Evolutionary conservation across 2,888 invertebrate species (phyloP), one percentile per base, ranked within the genome.

Genomic region (Hedya salicella): DNA sequence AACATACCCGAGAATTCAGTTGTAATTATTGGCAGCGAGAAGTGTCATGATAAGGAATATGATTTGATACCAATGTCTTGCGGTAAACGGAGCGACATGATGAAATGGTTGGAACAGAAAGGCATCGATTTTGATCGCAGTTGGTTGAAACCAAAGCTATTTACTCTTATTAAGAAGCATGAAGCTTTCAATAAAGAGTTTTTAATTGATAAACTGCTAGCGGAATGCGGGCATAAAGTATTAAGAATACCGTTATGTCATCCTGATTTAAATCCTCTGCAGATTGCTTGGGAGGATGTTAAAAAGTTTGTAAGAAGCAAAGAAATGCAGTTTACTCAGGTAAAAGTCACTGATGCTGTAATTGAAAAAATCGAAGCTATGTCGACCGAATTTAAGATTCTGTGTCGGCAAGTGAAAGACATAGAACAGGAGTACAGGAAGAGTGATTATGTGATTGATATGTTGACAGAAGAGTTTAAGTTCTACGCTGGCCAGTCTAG

Each of bases 391-490:
- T 39, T 36, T 19, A 53, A 53, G 17, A 17, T 0, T 13, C 3
- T 53, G 6, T 53, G 52, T 53, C 36, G 36, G 3, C 13, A 39
- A 36, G 52, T 53, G 36, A 53, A 19, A 17, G 52, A 53, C 1
- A 53, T 39, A 11, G 52, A 53, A 39, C 52, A 53, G n/a, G 52
- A 53, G 3, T 53, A 53, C 17, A 53, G 39, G 6, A 39, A 53
- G 6, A 53, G 17, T 53, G 52, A 53, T 8, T 19, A 17, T n/a
- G n/a, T 53, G 6, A 53, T 53, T 19, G 52, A 53, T 53, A 39
- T 39, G 52, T 13, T 53, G 36, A 53, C 39, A 6, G 52, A 53
- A 6, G 36, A 53, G 19, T 53, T 53, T 5, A 17, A 53, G 17
- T 5, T 53, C n/a, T 39, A 17, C 13, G 39, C 13, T n/a, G 52